Evolutionary conservation across 1,140 invertebrate species (phyloP).

Genomic region (Lordiphosa collinella): DNA sequence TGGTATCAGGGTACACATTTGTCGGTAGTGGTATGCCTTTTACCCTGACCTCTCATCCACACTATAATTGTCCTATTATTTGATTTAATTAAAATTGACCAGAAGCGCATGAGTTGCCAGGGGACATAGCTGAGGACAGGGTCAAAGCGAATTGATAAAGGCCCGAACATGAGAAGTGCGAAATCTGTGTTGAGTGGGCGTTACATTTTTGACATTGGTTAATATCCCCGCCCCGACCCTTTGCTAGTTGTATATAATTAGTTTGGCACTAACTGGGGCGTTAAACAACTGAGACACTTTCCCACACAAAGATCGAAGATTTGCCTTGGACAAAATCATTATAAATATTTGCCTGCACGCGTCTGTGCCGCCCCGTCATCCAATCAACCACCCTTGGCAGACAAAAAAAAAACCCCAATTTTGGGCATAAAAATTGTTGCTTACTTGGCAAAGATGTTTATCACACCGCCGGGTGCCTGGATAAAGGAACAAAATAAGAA

Average conservation of each 20-base stretch:
- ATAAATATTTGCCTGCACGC: constrained; percentile 75
- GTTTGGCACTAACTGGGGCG: constrained; percentile 73
- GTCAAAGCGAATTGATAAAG: neutral
- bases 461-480: constrained; percentile 55
- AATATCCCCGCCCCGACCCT: neutral
- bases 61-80: too few species aligned
- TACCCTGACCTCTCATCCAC: neutral
- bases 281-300: constrained; percentile 51
- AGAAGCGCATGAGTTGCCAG: constrained; percentile 13
- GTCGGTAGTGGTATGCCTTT: neutral
- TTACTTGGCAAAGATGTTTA: constrained; percentile 79
- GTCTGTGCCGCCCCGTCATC: constrained; percentile 67
- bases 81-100: neutral
- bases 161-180: too few species aligned
- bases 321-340: constrained; percentile 60
- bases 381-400: constrained; percentile 54
- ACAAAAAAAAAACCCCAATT: constrained; percentile 57
- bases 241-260: constrained; percentile 53
- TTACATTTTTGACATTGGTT: constrained; percentile 14
- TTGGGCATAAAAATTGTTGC: constrained; percentile 78
- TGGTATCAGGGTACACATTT: constrained; percentile 7
- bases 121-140: neutral
- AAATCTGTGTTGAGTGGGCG: too few species aligned
- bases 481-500: constrained; percentile 10
- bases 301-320: constrained; percentile 16